Evolutionary conservation across 2,888 invertebrate species (phyloP), one percentile per base, ranked within the genome.

Genomic region (Gasteruption jaculator): DNA sequence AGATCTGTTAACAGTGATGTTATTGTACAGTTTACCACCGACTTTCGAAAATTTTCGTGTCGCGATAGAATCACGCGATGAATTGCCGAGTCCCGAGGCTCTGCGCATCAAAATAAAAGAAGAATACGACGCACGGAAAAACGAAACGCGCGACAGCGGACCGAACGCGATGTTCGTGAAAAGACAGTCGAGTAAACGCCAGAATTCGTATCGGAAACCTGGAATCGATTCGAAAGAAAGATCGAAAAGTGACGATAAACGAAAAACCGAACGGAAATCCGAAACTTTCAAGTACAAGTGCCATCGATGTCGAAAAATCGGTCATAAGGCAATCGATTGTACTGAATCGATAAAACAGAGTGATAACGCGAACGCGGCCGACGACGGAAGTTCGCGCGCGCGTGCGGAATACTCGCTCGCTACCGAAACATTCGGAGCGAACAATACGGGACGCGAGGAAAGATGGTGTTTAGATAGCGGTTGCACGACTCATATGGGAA

Each of bases 11-110:
- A 25, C 42, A 3, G 43, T 46, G 4, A 14, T 45, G 29, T 20
- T 52, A 3, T 22, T 51, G 12, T 46, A 51, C 19, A 50, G 45
- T 8, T 25, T 53, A 2, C 50, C 48, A 12, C 18, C 11, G 2
- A 36, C 12, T 4, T 52, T 41, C 14, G 48, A 53, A 30, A 46
- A 46, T 31, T 47, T 53, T 26, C 29, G 49, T 1, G 44, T 43
- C 19, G 54, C 54, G 3, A 52, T 49, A 4, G 52, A n/a, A n/a
- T n/a, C n/a, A n/a, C n/a, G n/a, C n/a, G n/a, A n/a, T n/a, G n/a
- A n/a, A n/a, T n/a, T n/a, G n/a, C n/a, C n/a, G n/a, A n/a, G n/a
- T n/a, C n/a, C n/a, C n/a, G n/a, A n/a, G n/a, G n/a, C 36, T 25
- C 11, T 36, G 15, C 12, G 42, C 18, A 12, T 38, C 7, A 46